These are phyloP conservation scores for Microtus oregoni DNA, from an alignment of 2,113 vertebrate species.

Conservation along the genomic window DNA sequence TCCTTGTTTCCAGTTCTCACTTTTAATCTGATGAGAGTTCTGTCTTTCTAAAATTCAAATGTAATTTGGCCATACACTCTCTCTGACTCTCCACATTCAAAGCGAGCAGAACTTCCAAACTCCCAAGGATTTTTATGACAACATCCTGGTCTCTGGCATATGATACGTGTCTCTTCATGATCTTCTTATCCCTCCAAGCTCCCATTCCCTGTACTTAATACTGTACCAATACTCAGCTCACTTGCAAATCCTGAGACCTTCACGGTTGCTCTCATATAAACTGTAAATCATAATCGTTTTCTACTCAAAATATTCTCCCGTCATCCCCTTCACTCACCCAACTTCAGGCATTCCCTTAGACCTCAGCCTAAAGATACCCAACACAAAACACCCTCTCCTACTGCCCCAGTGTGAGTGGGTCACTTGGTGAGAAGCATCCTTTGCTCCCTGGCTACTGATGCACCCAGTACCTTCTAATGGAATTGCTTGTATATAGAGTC, in stretches of 20 bases:
- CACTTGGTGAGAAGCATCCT: not conserved
- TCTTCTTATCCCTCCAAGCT: not conserved
- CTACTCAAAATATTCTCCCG: not conserved
- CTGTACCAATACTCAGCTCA: not conserved
- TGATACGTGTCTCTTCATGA: not conserved
- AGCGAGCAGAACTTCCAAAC: not conserved
- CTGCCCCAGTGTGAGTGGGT: not conserved
- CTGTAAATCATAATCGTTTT: not conserved
- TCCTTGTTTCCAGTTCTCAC: not conserved
- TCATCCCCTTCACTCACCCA: not conserved
- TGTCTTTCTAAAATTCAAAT: slow-evolving; percentile 40
- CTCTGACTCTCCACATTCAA: not conserved
- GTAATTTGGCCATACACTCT: not conserved
- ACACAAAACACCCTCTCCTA: not conserved
- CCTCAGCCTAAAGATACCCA: not conserved
- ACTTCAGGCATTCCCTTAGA: not conserved
- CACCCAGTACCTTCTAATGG: not conserved
- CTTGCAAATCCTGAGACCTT: not conserved
- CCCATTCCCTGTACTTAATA: not conserved
- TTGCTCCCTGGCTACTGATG: not conserved
- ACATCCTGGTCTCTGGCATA: not conserved
- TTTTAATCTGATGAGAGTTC: not conserved
- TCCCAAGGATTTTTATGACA: not conserved
- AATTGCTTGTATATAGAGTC: not conserved
- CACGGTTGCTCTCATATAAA: not conserved